Conservation (phyloP, 2,797 vertebrate species). For the Channallabes apus region DNA sequence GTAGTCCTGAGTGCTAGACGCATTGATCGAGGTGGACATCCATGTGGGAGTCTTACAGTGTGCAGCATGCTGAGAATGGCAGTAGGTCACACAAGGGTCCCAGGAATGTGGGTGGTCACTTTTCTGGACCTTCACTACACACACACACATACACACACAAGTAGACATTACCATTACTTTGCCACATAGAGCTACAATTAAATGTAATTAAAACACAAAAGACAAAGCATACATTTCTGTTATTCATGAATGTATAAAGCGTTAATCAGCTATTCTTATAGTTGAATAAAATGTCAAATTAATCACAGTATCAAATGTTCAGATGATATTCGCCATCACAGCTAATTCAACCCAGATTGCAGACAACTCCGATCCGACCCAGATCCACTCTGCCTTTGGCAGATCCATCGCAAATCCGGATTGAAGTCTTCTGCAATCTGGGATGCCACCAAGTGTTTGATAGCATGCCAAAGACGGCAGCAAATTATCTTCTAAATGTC, state of each 20-base stretch:
- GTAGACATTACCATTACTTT: not conserved
- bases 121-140: slow-evolving; percentile 91
- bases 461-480: not conserved
- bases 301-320: not conserved
- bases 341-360: not conserved
- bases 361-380: too few species aligned
- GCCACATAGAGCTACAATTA: not conserved
- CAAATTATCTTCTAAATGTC: slow-evolving; percentile 20
- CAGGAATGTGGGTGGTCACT: slow-evolving; percentile 90
- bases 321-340: not conserved
- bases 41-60: slow-evolving; percentile 87
- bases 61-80: slow-evolving; percentile 81
- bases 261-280: not conserved
- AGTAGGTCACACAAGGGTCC: slow-evolving; percentile 90
- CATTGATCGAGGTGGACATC: slow-evolving; percentile 77
- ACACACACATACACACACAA: slow-evolving; percentile 38
- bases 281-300: not conserved
- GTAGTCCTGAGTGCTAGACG: slow-evolving; percentile 85
- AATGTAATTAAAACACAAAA: too few species aligned
- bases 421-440: too few species aligned
- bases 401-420: too few species aligned
- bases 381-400: too few species aligned
- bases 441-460: not conserved
- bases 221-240: not conserved
- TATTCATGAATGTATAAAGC: not conserved